These are phyloP conservation scores for Spilarctia lutea DNA, from an alignment of 2,888 invertebrate genomes.

Conservation along the genomic window DNA sequence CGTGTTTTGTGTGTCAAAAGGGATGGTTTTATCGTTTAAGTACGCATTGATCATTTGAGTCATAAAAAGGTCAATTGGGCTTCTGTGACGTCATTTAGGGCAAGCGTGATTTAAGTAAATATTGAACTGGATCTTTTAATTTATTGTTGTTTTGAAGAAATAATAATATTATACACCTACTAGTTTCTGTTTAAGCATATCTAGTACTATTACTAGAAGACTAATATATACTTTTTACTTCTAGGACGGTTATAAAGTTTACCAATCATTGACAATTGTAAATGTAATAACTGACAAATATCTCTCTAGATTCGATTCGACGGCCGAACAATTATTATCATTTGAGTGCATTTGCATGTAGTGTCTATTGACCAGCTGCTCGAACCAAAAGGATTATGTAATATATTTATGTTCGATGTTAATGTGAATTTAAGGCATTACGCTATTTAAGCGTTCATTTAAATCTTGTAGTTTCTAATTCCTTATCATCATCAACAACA, in stretches of 20 bases:
- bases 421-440: not conserved
- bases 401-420: not conserved
- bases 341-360: not conserved
- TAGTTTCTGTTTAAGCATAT: too few relatives aligned
- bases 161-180: too few relatives aligned
- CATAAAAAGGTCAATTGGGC: slow-evolving; percentile 42
- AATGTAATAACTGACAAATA: not conserved
- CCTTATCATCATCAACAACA: too few relatives aligned
- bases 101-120: not conserved
- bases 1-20: slow-evolving; percentile 32
- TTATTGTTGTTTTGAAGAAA: not conserved
- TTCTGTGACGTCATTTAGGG: slow-evolving; percentile 28
- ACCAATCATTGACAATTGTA: not conserved
- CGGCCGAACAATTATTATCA: not conserved
- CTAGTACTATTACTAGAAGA: too few relatives aligned
- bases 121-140: not conserved
- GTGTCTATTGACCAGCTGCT: not conserved
- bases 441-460: not conserved
- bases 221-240: too few relatives aligned
- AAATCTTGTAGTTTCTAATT: not conserved
- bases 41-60: slow-evolving; percentile 45
- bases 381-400: not conserved
- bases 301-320: not conserved
- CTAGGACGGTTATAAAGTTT: not conserved
- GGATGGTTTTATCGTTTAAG: slow-evolving; percentile 35